phyloP scores from a whole-genome alignment of 2,113 vertebrate species.

The Oxyruncus cristatus region DNA sequence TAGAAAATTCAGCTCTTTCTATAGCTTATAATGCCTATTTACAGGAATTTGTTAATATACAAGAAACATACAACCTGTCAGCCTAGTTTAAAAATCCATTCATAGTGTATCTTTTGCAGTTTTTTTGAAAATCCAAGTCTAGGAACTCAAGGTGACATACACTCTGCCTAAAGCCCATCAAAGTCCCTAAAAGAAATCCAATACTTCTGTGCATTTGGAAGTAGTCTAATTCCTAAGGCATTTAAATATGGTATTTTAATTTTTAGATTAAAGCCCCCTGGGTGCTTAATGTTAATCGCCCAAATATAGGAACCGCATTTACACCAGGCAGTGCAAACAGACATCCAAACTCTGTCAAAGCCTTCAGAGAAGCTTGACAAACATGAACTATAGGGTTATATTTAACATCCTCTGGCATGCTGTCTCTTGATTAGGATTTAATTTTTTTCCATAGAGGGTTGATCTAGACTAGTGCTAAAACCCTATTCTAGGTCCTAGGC shows the following conservation, averaged over 20 bases:
- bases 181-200: neutral
- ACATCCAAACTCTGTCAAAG: neutral
- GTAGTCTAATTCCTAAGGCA: neutral
- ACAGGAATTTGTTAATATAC: neutral
- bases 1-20: neutral
- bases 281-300: neutral
- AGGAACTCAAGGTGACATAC: neutral
- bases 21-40: neutral
- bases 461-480: neutral
- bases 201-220: neutral
- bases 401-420: neutral
- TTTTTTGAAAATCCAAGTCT: neutral
- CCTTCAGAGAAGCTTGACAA: neutral
- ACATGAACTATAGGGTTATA: neutral
- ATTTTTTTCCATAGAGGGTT: neutral
- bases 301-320: neutral
- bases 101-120: neutral
- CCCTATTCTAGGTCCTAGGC: neutral
- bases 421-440: neutral
- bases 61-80: neutral
- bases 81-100: neutral
- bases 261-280: neutral
- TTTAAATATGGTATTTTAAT: constrained; percentile 2
- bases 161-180: neutral
- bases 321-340: neutral